Base-by-base conservation (phyloP, 2,113 vertebrate species). In the Callorhinus ursinus region DNA sequence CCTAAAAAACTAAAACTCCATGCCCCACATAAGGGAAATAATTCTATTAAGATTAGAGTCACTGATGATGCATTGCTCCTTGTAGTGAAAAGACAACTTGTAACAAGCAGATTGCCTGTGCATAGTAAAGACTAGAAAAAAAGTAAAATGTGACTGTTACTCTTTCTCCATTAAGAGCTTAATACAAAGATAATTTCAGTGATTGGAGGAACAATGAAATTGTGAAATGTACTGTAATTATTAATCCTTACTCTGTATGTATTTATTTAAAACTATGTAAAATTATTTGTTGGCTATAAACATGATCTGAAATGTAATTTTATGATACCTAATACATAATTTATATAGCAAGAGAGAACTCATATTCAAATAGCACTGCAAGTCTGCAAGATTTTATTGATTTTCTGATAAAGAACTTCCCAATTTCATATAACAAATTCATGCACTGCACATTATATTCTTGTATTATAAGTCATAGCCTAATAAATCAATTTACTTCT, bases 391-490 rank as follows among this genome's bases (percentile, higher is more conserved):
- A 95, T 96, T 24, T 88, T 97, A 98, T 97, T 97, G 97, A 98
- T 98, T 98, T 95, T 94, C 31, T 97, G 69, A 98, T 98, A 97
- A 98, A 98, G 26, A 55, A 82, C 57, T 96, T 97, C 63, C 53
- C 42, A 49, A 19, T 91, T 53, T 91, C 95, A 95, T 98, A 97
- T 97, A 98, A 96, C 31, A 96, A 53, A 97, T 57, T 95, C 88
- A 88, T 63, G 21, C 92, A 77, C 26, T 87, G 18, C 63, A 13
- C 46, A 51, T 82, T 96, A 51, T 90, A 55, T 80, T 84, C 31
- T 49, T 90, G 31, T 69, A 26, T 87, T 96, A 71, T 55, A 97
- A 98, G 49, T 96, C 93, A 96, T 21, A 88, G 81, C 42, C 46
- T 96, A 91, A 97, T 97, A 98, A 95, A 93, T 89, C 65, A 97